Evolutionary conservation across 1,140 invertebrate species (phyloP), one percentile per base, ranked within the genome.

Genomic region (Drosophila saltans): DNA sequence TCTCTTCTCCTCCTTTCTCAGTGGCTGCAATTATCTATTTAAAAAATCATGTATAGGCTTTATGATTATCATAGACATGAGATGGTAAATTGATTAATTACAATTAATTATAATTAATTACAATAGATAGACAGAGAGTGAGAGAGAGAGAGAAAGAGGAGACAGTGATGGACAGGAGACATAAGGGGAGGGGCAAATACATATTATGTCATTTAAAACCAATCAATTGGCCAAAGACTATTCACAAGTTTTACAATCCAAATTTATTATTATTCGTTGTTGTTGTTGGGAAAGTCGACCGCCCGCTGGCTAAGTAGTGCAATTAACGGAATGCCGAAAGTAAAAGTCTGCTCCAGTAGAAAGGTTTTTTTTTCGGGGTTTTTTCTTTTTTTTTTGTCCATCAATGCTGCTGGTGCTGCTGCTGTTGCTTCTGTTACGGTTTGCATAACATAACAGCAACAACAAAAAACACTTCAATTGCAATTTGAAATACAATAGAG

Each of bases 241-340:
- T 74, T 65, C 30, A 69, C 36, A 43, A 70, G 26, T 28, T 28
- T 52, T 45, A 45, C 55, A 45, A 55, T 40, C 33, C 39, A 69
- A 69, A 78, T 73, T 57, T 72, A 78, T 75, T 66, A 52, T 66
- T 81, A 24, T 61, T 78, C 64, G 40, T 58, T 68, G 8, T 24
- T 36, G 45, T 59, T 68, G 61, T 77, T 83, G 70, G 62, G 82
- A 85, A 85, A 85, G 82, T 85, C 66, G 74, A 68, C 80, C 75
- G 80, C 75, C 78, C 66, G 81, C 81, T 76, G 82, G 62, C 80
- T 75, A 82, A 79, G 66, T 79, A 88, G 72, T 76, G 79, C 82
- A 85, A 85, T 85, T 88, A 85, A 75, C 80, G 57, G 36, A 72
- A 43, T 55, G 55, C 65, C 60, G 76, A 85, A 88, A 85, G 82